Evolutionary conservation across 2,797 vertebrate genomes (phyloP).

Genomic region (Aplochiton taeniatus): DNA sequence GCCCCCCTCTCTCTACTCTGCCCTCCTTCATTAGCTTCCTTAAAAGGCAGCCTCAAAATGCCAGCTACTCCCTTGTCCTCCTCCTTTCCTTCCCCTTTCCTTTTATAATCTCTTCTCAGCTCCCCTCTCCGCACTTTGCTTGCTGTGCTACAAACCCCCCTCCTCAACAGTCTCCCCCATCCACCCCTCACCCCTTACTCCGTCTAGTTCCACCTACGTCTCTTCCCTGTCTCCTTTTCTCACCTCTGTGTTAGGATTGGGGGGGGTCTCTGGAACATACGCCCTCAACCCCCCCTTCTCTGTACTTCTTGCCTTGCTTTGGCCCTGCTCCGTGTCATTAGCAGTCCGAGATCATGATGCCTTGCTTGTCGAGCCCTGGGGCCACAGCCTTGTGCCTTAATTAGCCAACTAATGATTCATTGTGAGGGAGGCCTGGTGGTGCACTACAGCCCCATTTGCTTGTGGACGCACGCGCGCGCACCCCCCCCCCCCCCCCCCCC

Average conservation of each 20-base stretch:
- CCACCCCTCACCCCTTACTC: neutral
- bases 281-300: neutral
- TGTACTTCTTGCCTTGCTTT: conserved; percentile 21
- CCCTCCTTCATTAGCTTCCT: conserved; percentile 60
- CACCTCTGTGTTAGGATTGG: neutral
- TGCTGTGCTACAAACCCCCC: neutral
- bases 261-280: conserved; percentile 1
- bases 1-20: conserved; percentile 24
- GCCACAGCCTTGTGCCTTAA: conserved; percentile 70
- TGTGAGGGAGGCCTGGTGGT: conserved; percentile 62
- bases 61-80: conserved; percentile 33
- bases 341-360: conserved; percentile 65
- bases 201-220: neutral
- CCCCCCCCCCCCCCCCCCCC: conserved; percentile 38
- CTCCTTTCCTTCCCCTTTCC: conserved; percentile 16
- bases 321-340: conserved; percentile 62
- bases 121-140: conserved; percentile 15
- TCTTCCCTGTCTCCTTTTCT: neutral
- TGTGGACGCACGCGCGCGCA: conserved; percentile 24
- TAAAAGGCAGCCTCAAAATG: conserved; percentile 55
- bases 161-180: neutral
- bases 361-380: conserved; percentile 57
- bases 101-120: conserved; percentile 26
- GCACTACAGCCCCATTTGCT: conserved; percentile 8
- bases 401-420: conserved; percentile 79